phyloP scores from a whole-genome alignment of 2,797 vertebrate genomes.

The Manis javanica region DNA sequence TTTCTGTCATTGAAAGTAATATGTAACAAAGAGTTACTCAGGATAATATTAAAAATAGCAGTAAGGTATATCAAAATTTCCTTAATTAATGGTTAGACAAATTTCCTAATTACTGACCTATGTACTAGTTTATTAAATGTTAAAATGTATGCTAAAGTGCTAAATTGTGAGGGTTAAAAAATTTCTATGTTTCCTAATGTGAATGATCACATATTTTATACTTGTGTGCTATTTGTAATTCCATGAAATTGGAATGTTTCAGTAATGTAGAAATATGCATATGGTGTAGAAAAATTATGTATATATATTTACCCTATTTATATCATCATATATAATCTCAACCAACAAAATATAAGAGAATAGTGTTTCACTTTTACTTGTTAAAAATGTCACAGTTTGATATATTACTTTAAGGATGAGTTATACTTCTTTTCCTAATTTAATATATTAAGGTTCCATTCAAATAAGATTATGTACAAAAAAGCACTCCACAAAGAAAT shows the following conservation, averaged over 20 bases:
- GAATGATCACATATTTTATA: neutral
- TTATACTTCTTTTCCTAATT: constrained; percentile 42
- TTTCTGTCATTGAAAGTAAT: neutral
- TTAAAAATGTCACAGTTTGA: constrained; percentile 72
- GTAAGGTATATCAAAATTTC: neutral
- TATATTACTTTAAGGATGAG: constrained; percentile 53
- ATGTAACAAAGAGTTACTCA: neutral
- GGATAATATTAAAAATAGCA: neutral
- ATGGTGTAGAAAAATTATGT: constrained; percentile 37
- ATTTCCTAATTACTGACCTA: neutral
- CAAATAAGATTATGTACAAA: neutral
- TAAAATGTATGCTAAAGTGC: neutral
- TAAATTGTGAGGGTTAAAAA: neutral
- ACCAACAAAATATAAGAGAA: constrained; percentile 25
- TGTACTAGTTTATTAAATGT: neutral
- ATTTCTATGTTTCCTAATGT: neutral
- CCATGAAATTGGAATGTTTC: neutral
- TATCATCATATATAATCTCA: constrained; percentile 60
- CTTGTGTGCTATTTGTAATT: neutral
- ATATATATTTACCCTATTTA: neutral
- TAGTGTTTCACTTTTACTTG: constrained; percentile 62
- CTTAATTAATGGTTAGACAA: neutral
- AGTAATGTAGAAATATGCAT: constrained; percentile 42
- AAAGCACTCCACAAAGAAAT: neutral
- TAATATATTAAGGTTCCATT: neutral